Evolutionary conservation across 2,888 invertebrate genomes (phyloP).

Genomic region (Harmothoe impar): DNA sequence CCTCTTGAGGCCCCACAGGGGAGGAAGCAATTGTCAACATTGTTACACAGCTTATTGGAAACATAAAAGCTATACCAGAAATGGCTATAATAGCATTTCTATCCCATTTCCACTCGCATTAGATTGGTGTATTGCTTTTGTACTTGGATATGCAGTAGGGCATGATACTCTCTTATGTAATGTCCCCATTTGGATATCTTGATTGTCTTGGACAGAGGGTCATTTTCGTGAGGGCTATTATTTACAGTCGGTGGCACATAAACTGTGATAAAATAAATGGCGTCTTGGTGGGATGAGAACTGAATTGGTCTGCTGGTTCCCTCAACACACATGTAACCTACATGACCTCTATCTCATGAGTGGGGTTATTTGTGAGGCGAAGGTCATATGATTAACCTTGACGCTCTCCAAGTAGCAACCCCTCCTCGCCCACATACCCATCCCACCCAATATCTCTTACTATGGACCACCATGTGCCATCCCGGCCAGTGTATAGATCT

Average conservation of each 20-base stretch:
- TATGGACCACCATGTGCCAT: background rate
- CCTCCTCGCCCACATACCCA: background rate
- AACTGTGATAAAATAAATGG: background rate
- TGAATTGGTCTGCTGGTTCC: background rate
- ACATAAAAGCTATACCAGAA: background rate
- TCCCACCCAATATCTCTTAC: background rate
- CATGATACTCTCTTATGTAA: no score
- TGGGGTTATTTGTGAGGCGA: background rate
- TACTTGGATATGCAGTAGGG: no score
- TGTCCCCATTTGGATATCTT: no score
- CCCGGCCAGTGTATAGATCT: background rate
- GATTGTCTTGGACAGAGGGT: no score
- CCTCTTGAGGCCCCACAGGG: background rate
- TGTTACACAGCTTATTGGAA: background rate
- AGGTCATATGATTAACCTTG: constrained; percentile 45
- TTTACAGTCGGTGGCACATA: background rate
- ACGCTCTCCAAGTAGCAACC: no score
- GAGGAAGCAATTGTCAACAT: background rate
- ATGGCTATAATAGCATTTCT: background rate
- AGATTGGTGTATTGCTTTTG: no score
- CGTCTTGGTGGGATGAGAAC: background rate
- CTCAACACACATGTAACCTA: background rate
- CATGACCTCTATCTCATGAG: background rate
- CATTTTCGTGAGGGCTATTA: background rate
- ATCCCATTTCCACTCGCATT: no score